Conservation (phyloP, 2,797 vertebrate species). For the Gallinago solitaria region DNA sequence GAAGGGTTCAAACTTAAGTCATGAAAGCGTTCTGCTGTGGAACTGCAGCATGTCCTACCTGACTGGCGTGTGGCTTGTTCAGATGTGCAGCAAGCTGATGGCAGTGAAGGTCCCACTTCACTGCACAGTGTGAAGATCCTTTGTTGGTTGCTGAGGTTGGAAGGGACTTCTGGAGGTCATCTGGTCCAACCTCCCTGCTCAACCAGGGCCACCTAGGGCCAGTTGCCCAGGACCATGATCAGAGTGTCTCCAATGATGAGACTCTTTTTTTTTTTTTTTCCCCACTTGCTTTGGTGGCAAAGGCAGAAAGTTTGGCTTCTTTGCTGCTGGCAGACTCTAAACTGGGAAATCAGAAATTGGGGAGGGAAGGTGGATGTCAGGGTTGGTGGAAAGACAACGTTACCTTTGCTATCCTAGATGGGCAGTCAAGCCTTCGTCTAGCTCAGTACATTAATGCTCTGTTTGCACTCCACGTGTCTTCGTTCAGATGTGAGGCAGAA, state of each 20-base stretch:
- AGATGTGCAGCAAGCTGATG: neutral
- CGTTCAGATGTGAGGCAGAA: neutral
- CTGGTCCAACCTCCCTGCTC: neutral
- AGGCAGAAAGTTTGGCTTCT: neutral
- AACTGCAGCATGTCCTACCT: neutral
- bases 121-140: neutral
- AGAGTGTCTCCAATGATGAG: neutral
- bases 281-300: neutral
- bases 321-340: neutral
- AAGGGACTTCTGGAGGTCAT: neutral
- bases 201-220: neutral
- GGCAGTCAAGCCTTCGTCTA: rapidly evolving
- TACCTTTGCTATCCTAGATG: neutral
- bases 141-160: neutral
- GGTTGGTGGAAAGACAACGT: neutral
- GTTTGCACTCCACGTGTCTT: neutral
- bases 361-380: neutral
- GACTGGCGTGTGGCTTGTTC: neutral
- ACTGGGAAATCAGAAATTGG: neutral
- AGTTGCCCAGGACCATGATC: rapidly evolving
- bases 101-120: neutral
- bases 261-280: neutral
- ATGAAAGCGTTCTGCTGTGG: neutral
- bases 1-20: neutral
- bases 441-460: neutral